Percentiles rank a stretch among this genome's conserved stretches.
Evolutionary conservation across 2,797 vertebrate genomes (phyloP).

Genomic region (Epinephelus awoara): DNA sequence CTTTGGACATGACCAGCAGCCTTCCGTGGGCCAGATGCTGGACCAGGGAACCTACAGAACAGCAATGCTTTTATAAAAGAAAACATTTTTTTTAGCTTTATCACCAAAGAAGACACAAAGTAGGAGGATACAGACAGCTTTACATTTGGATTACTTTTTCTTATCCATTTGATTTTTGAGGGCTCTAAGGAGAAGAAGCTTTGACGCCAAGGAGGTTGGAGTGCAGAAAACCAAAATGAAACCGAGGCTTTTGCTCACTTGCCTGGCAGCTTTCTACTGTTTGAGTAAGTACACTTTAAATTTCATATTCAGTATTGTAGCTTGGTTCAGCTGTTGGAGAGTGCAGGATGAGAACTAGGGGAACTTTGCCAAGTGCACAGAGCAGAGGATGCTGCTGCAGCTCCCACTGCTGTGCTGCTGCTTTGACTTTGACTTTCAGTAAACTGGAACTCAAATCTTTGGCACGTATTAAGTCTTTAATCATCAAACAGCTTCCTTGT

Average conservation of each 20-base stretch:
- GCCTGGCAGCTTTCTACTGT: slow-evolving; percentile 66
- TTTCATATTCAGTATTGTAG: neutral
- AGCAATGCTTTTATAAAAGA: slow-evolving; percentile 58
- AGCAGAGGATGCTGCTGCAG: slow-evolving; percentile 12
- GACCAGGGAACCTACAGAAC: slow-evolving; percentile 33
- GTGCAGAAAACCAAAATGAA: slow-evolving; percentile 70
- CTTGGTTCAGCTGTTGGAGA: neutral
- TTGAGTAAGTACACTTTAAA: slow-evolving; percentile 78
- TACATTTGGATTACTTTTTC: slow-evolving; percentile 59
- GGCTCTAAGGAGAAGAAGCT: slow-evolving; percentile 27
- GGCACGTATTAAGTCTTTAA: neutral
- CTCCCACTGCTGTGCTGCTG: neutral
- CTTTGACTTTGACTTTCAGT: slow-evolving; percentile 24
- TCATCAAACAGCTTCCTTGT: neutral
- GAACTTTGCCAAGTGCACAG: neutral
- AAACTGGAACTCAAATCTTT: neutral
- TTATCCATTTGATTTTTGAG: slow-evolving; percentile 21
- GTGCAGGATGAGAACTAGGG: neutral
- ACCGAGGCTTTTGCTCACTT: slow-evolving; percentile 69
- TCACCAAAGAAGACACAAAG: slow-evolving; percentile 49
- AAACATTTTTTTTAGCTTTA: slow-evolving; percentile 24
- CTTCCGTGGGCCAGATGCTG: slow-evolving; percentile 41
- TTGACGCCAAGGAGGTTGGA: slow-evolving; percentile 32
- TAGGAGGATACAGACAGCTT: neutral
- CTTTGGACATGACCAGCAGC: slow-evolving; percentile 78